Evolutionary conservation across 2,113 vertebrate species (phyloP), one percentile per base, ranked within the genome.

Genomic region (Passer montanus): DNA sequence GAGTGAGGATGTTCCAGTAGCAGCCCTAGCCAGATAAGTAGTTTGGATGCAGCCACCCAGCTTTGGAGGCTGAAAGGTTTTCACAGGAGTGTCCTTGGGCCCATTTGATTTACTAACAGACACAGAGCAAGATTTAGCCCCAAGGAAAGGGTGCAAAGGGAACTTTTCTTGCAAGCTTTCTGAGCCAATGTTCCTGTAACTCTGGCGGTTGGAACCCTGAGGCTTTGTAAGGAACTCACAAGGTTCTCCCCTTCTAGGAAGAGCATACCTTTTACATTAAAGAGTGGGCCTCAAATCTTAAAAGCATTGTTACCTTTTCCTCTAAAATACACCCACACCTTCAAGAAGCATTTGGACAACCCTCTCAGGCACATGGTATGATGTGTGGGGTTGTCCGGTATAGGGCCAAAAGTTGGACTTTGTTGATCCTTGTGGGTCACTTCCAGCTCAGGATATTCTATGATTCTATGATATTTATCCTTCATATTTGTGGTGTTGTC

Each of bases 221-320:
- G 35, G 52, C 60, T 94, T 93, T 79, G n/a, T 75, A 87, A 82
- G 59, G 69, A 93, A 83, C 62, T 79, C 35, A 84, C 0, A 1
- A 70, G 12, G 49, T 78, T 84, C 13, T 21, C 13, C 15, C 31
- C 39, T 94, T 95, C 92, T 92, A 62, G 64, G 90, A 96, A 94
- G 46, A 86, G 18, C 21, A 11, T 67, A 33, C 6, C 14, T 81
- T 88, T 92, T 66, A 73, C 63, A 53, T 76, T 66, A 79, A 90
- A 89, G 81, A 90, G 78, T 70, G 46, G 85, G 83, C 72, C 76
- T 86, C 72, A 92, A n/a, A 85, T 79, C 70, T 91, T 79, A 49
- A 62, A 83, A 84, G 22, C 15, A 16, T 52, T 56, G 10, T 46
- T 80, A 85, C 26, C n/a, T 95, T 91, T 82, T 52, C 41, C 44